Conservation (phyloP, 2,797 vertebrate genomes). For the Falco novaeseelandiae region DNA sequence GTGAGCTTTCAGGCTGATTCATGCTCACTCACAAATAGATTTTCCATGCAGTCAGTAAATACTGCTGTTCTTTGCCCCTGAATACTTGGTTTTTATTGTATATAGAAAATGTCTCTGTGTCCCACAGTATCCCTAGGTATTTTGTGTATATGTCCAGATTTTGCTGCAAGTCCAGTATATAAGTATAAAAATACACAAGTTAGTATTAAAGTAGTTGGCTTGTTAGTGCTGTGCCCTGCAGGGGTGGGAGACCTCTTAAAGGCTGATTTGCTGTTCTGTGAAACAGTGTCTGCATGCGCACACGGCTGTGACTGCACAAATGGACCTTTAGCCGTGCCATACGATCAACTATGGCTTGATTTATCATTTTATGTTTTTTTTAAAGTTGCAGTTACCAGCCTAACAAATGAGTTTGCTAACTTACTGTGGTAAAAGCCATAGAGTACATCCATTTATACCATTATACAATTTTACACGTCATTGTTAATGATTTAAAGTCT, state of each 20-base stretch:
- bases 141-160: neutral
- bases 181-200: neutral
- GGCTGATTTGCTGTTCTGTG: neutral
- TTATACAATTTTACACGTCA: neutral
- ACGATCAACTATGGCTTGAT: neutral
- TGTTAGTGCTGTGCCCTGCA: neutral
- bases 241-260: neutral
- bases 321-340: neutral
- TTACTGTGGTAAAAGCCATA: neutral
- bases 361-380: rapidly evolving
- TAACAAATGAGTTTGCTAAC: neutral
- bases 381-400: neutral
- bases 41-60: neutral
- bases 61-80: neutral
- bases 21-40: neutral
- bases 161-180: neutral
- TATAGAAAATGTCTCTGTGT: neutral
- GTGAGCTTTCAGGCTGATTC: neutral
- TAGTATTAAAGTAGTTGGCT: neutral
- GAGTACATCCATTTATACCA: neutral
- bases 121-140: neutral
- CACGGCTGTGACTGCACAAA: neutral
- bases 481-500: neutral
- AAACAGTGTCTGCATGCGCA: rapidly evolving
- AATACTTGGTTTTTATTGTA: neutral